phyloP scores from a whole-genome alignment of 1,140 invertebrate species.

The Dendroctonus valens region DNA sequence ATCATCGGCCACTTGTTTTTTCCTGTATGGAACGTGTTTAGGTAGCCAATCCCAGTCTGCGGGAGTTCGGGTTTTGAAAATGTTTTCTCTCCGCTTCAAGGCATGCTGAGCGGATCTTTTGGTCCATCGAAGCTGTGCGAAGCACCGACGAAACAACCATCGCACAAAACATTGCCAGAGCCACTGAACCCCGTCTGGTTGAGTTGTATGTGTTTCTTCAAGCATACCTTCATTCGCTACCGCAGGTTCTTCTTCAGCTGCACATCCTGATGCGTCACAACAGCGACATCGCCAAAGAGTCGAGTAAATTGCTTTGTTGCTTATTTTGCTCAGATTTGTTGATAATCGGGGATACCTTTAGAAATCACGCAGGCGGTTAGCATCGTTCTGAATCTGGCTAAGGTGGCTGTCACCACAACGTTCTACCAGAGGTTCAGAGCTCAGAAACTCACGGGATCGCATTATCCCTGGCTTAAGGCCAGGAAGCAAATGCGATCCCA shows the following conservation, averaged over 20 bases:
- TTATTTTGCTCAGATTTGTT: neutral
- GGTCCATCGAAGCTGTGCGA: slow-evolving; percentile 67
- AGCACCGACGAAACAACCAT: slow-evolving; percentile 57
- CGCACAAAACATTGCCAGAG: slow-evolving; percentile 57
- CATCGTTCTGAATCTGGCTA: slow-evolving; percentile 62
- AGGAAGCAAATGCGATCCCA: slow-evolving; percentile 7
- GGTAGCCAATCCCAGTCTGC: slow-evolving; percentile 52
- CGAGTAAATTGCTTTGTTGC: slow-evolving; percentile 33
- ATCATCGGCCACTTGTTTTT: slow-evolving; percentile 60
- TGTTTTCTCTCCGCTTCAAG: slow-evolving; percentile 47
- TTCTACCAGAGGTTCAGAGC: slow-evolving; percentile 73
- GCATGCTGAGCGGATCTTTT: slow-evolving; percentile 66
- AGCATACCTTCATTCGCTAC: slow-evolving; percentile 71
- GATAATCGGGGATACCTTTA: slow-evolving; percentile 45
- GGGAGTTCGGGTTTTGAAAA: neutral
- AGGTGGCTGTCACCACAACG: slow-evolving; percentile 66
- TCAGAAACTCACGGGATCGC: slow-evolving; percentile 67
- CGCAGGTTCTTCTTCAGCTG: slow-evolving; percentile 65
- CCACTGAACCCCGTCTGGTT: slow-evolving; percentile 60
- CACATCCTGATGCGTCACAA: slow-evolving; percentile 57
- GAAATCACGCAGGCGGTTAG: slow-evolving; percentile 64
- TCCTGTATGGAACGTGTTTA: slow-evolving; percentile 66
- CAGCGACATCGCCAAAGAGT: slow-evolving; percentile 43
- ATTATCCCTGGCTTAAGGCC: slow-evolving; percentile 62
- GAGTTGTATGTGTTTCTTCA: slow-evolving; percentile 73